Conservation (phyloP, 2,888 invertebrate species). For the Acanthosepion lycidas region DNA sequence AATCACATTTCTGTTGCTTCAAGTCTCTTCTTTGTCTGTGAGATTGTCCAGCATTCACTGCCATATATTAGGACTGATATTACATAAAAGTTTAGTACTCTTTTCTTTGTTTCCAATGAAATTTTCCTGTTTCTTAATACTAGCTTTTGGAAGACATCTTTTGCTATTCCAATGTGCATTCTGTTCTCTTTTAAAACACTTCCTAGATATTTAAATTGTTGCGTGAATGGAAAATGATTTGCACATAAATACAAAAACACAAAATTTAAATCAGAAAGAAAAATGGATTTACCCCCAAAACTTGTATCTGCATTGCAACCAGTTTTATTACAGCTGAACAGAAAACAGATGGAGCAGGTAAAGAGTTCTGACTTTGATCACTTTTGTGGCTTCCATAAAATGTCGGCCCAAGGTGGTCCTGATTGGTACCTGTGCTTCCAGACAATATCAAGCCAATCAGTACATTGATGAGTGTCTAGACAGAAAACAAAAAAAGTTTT, state of each 20-base stretch:
- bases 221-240: too few species aligned
- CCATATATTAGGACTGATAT: too few species aligned
- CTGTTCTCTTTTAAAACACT: too few species aligned
- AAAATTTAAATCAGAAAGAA: not conserved
- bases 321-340: constrained; percentile 96
- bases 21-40: too few species aligned
- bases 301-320: constrained; percentile 94
- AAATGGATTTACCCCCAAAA: constrained; percentile 83
- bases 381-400: constrained; percentile 67
- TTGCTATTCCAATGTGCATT: too few species aligned
- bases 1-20: too few species aligned
- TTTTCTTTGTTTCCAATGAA: too few species aligned
- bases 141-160: too few species aligned
- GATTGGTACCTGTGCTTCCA: constrained; percentile 77
- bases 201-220: too few species aligned
- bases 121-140: too few species aligned
- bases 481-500: not conserved
- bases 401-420: constrained; percentile 65
- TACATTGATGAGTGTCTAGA: constrained; percentile 77
- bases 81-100: too few species aligned
- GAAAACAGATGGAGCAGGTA: constrained; percentile 89
- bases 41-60: too few species aligned
- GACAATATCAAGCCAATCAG: constrained; percentile 80
- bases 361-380: constrained; percentile 61
- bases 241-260: not conserved